Evolutionary conservation across 2,797 vertebrate genomes (phyloP).

Genomic region (Alcedo atthis): DNA sequence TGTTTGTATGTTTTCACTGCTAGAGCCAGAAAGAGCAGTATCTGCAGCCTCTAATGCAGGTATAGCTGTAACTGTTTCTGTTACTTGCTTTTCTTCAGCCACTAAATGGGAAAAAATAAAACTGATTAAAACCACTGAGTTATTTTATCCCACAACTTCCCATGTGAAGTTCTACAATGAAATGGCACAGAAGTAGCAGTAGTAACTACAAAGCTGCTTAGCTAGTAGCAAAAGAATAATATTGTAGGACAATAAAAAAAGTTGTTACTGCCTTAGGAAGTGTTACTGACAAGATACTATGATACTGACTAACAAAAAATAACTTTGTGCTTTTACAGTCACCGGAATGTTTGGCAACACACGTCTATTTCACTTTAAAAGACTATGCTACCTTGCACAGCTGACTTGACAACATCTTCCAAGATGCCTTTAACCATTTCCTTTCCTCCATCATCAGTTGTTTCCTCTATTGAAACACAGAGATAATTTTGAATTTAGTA

Average conservation of each 20-base stretch:
- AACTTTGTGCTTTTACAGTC: not conserved
- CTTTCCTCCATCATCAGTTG: constrained; percentile 66
- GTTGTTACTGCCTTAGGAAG: not conserved
- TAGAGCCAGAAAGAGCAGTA: constrained; percentile 67
- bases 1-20: constrained; percentile 83
- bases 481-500: not conserved
- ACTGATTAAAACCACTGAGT: not conserved
- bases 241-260: not conserved
- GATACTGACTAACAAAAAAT: not conserved
- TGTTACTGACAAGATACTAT: not conserved
- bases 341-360: not conserved
- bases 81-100: constrained; percentile 70
- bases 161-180: not conserved
- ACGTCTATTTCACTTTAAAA: not conserved
- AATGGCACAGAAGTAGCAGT: not conserved
- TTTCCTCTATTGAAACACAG: constrained; percentile 49
- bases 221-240: not conserved
- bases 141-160: not conserved
- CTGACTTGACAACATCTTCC: constrained; percentile 78
- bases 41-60: constrained; percentile 76
- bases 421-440: constrained; percentile 80
- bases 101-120: constrained; percentile 60
- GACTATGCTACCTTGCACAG: constrained; percentile 74
- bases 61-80: constrained; percentile 21
- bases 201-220: not conserved